Base-by-base conservation (phyloP, 2,888 invertebrate species). In the Hypsopygia costalis region DNA sequence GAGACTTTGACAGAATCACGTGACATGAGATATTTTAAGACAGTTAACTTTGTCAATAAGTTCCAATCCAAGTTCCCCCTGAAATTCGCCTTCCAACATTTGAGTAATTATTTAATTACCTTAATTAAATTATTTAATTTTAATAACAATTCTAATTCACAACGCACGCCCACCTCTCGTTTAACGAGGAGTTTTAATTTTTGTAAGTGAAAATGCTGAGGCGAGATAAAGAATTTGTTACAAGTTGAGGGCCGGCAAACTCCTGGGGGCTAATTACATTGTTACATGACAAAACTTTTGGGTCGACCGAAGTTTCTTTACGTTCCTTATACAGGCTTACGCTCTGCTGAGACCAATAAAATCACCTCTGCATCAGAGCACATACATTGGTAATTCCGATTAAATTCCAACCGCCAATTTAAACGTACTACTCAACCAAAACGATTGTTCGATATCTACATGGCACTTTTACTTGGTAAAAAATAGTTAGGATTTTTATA, bases 251-350 rank as follows among this genome's bases (percentile, higher is more conserved):
- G 63, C 62, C 62, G 60, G 62, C 62, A 66, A 66, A 68, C 72
- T 76, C 80, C 77, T 69, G 57, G 66, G 74, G 77, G 80, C 81
- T 85, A 85, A 83, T 86, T 83, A 85, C 83, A 76, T 81, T 81
- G 86, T 82, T 75, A 81, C 80, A 79, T 78, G 79, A 79, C 78
- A 76, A 81, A 83, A 85, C 72, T 83, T 83, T 83, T 73, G 82
- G 80, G 81, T 79, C 74, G 72, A 62, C 59, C 55, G 52, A 77
- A 81, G 74, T 82, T 85, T 80, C 77, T 80, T 81, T 73, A 69
- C 75, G 76, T 75, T 81, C 76, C 73, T 75, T 76, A 62, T 70
- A 69, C 57, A 53, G 51, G 58, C 68, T 65, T 61, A 62, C 63
- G 66, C 69, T 71, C 72, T 68, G 65, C 64, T 62, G 70, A 74